phyloP scores from a whole-genome alignment of 2,797 vertebrate genomes.

The Gouania willdenowi region DNA sequence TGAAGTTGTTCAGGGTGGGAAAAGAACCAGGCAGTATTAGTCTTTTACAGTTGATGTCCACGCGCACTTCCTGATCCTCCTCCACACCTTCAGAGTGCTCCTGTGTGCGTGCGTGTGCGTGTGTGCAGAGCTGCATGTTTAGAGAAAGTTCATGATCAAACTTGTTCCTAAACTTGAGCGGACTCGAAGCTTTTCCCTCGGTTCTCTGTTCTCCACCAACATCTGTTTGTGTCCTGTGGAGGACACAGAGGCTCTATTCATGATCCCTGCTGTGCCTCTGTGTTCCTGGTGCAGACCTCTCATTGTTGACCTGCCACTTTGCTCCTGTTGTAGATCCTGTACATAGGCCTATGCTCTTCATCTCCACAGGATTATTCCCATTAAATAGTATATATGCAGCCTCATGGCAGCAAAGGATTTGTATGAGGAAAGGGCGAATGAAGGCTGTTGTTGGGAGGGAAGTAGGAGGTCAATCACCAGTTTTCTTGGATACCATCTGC shows the following conservation, averaged over 20 bases:
- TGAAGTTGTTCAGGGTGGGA: too few species aligned
- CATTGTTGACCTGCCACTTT: slow-evolving; percentile 49
- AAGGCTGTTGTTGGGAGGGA: slow-evolving; percentile 36
- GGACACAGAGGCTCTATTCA: slow-evolving; percentile 74
- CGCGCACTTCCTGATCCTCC: too few species aligned
- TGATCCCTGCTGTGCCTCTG: slow-evolving; percentile 57
- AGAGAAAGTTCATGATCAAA: too few species aligned
- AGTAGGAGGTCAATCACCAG: slow-evolving; percentile 44
- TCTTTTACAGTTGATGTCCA: too few species aligned
- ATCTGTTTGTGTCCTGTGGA: slow-evolving; percentile 32
- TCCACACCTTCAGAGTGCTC: too few species aligned
- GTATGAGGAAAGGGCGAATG: slow-evolving; percentile 24
- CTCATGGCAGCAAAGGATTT: slow-evolving; percentile 62
- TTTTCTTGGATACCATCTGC: slow-evolving; percentile 66
- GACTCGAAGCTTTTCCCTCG: too few species aligned
- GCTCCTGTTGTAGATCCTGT: slow-evolving; percentile 33
- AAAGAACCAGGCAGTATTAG: too few species aligned
- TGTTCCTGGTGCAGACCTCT: slow-evolving; percentile 53
- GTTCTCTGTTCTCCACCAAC: too few species aligned
- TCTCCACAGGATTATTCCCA: slow-evolving; percentile 60
- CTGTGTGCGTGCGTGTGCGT: too few species aligned
- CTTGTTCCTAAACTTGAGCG: too few species aligned
- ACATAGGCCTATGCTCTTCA: slow-evolving; percentile 38
- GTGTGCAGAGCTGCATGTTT: too few species aligned
- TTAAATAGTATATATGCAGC: slow-evolving; percentile 70